These are phyloP conservation scores for Capreolus pygargus DNA, from an alignment of 2,113 vertebrate species.

Conservation along the genomic window DNA sequence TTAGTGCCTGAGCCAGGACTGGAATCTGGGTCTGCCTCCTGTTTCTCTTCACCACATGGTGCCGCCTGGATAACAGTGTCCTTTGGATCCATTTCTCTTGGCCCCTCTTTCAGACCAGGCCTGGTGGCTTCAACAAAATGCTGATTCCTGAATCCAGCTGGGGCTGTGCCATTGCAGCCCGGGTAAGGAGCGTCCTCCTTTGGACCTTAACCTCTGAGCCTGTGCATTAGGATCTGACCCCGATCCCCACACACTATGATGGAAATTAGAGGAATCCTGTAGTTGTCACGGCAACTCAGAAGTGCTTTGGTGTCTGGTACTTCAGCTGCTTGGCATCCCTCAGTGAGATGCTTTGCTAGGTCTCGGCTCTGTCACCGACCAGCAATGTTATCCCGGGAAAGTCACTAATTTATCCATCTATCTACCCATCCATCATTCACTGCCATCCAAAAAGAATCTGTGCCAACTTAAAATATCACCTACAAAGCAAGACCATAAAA, in stretches of 20 bases:
- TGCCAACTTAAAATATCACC: background rate
- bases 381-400: background rate
- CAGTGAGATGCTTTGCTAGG: background rate
- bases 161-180: background rate
- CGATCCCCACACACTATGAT: background rate
- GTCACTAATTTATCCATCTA: background rate
- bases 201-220: background rate
- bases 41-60: background rate
- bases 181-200: background rate
- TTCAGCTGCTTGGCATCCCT: background rate
- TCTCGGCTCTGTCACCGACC: background rate
- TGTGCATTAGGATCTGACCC: background rate
- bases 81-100: background rate
- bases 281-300: constrained; percentile 30
- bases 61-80: background rate
- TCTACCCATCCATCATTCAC: background rate
- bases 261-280: background rate
- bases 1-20: background rate
- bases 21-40: background rate
- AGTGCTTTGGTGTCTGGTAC: background rate
- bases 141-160: background rate
- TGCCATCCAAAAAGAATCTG: background rate
- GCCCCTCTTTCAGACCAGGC: background rate
- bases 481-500: background rate
- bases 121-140: background rate